A percentile compares a stretch with the other conserved stretches of the same genome.
Evolutionary conservation across 2,888 invertebrate genomes (phyloP).

Genomic region (Lypha dubia): DNA sequence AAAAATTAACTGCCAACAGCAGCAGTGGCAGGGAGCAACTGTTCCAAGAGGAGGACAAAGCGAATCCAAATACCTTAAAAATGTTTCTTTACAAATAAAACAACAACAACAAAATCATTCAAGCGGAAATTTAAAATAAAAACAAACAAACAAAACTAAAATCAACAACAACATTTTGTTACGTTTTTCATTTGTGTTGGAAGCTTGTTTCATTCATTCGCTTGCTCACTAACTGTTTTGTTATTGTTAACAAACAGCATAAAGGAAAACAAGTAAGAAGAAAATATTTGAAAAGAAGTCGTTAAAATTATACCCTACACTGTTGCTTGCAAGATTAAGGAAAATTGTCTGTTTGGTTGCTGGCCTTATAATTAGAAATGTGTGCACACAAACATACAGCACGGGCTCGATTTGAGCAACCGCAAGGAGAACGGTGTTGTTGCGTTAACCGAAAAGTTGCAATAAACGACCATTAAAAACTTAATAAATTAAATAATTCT

Average conservation of each 20-base stretch:
- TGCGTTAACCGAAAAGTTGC: too few relatives aligned
- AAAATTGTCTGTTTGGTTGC: not conserved
- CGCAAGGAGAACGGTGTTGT: too few relatives aligned
- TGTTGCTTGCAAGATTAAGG: not conserved
- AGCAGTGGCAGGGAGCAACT: constrained; percentile 26
- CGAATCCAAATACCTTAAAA: constrained; percentile 30
- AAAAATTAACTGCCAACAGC: constrained; percentile 70
- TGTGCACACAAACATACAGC: too few relatives aligned
- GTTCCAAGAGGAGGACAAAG: constrained; percentile 66
- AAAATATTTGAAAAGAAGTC: not conserved
- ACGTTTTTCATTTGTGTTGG: constrained; percentile 40
- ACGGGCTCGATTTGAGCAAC: too few relatives aligned
- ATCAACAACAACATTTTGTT: constrained; percentile 41
- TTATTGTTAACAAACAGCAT: constrained; percentile 43
- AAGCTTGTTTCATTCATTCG: constrained; percentile 26
- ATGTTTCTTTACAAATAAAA: constrained; percentile 19
- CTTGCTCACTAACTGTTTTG: constrained; percentile 7
- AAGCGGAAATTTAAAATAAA: constrained; percentile 74
- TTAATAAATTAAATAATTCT: too few relatives aligned
- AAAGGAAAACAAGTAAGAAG: constrained; percentile 9
- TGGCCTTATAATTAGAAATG: too few relatives aligned
- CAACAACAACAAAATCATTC: constrained; percentile 73
- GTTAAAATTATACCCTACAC: constrained; percentile 10
- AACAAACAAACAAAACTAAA: constrained; percentile 14
- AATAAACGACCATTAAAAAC: too few relatives aligned